Evolutionary conservation across 1,140 invertebrate species (phyloP).

Genomic region (Psix sp.): DNA sequence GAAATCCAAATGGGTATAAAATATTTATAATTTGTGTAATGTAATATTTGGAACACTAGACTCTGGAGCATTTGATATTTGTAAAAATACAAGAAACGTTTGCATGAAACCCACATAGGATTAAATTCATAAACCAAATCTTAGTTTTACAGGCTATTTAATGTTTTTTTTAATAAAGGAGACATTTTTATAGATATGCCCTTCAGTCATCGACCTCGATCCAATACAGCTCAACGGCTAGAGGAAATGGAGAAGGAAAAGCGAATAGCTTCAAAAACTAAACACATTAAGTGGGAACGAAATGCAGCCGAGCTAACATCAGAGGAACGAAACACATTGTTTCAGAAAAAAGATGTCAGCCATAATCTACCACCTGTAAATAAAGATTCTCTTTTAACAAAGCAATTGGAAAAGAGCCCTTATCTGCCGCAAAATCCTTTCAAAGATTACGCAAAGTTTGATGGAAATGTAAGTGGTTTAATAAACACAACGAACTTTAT

Average conservation of each 20-base stretch:
- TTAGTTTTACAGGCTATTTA: no score
- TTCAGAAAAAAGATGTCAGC: slow-evolving; percentile 77
- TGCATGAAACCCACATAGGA: no score
- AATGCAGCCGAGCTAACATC: slow-evolving; percentile 75
- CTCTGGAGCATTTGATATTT: neutral
- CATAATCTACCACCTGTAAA: slow-evolving; percentile 72
- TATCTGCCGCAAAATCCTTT: slow-evolving; percentile 89
- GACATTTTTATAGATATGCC: slow-evolving; percentile 74
- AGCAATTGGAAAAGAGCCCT: slow-evolving; percentile 86
- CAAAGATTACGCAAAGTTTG: slow-evolving; percentile 92
- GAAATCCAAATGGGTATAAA: slow-evolving; percentile 82
- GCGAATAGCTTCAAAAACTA: slow-evolving; percentile 87
- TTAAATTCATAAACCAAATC: no score
- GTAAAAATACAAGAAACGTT: no score
- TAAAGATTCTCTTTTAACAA: slow-evolving; percentile 81
- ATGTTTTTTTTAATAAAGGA: slow-evolving; percentile 32
- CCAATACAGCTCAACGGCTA: slow-evolving; percentile 92
- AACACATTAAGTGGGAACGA: slow-evolving; percentile 87
- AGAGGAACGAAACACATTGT: slow-evolving; percentile 83
- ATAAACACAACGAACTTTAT: slow-evolving; percentile 42
- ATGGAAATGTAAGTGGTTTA: slow-evolving; percentile 86
- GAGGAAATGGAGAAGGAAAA: slow-evolving; percentile 93
- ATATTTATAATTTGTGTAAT: neutral
- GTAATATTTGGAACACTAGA: no score
- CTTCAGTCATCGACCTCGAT: slow-evolving; percentile 82